Percentiles rank a stretch among this genome's conserved stretches.
Evolutionary conservation across 2,113 vertebrate species (phyloP).

Genomic region (Chionodraco myersi): DNA sequence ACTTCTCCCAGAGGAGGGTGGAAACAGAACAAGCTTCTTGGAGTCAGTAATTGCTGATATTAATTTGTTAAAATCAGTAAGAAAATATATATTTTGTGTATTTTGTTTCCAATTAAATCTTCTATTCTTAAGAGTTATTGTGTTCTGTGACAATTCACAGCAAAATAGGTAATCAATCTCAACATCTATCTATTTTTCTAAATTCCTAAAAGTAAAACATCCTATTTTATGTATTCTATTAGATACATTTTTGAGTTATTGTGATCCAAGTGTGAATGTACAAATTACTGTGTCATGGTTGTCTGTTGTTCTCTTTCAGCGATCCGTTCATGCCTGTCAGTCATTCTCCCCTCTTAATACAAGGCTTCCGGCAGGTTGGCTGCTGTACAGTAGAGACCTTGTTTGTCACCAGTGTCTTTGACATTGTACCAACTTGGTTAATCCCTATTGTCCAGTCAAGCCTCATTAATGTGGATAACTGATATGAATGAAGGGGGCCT

Average conservation of each 20-base stretch:
- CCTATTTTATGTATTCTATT: not conserved
- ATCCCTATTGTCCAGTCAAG: constrained; percentile 72
- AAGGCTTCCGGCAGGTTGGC: constrained; percentile 68
- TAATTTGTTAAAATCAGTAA: constrained; percentile 18
- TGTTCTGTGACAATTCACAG: not conserved
- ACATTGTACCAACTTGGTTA: constrained; percentile 67
- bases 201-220: not conserved
- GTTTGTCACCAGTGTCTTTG: constrained; percentile 71
- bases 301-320: not conserved
- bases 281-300: not conserved
- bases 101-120: constrained; percentile 20
- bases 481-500: constrained; percentile 70
- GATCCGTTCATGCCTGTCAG: constrained; percentile 9
- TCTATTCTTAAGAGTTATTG: not conserved
- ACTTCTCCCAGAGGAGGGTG: constrained; percentile 33
- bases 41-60: constrained; percentile 41
- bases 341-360: constrained; percentile 57
- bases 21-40: constrained; percentile 5
- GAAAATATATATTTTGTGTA: not conserved
- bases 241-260: constrained; percentile 2
- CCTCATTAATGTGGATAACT: constrained; percentile 76
- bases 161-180: not conserved
- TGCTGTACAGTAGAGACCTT: constrained; percentile 65
- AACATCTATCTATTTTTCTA: not conserved
- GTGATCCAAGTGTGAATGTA: constrained; percentile 9